Evolutionary conservation across 2,797 vertebrate genomes (phyloP), one percentile per base, ranked within the genome.

Genomic region (Oryzias dopingdopingensis): DNA sequence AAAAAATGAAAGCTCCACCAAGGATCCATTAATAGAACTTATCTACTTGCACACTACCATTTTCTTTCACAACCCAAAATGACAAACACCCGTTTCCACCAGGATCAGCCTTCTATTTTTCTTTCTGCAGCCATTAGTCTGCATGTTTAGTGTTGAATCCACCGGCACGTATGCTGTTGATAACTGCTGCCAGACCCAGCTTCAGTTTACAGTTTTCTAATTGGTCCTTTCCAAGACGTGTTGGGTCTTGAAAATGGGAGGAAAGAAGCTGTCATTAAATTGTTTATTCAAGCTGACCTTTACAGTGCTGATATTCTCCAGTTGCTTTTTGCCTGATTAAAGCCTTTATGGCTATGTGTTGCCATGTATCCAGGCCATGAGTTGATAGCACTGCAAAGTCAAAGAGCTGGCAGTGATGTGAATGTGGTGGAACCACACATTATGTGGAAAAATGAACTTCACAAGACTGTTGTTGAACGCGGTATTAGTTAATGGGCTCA

Each of bases 371-470:
- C 17, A 75, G 67, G 52, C 65, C 73, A 61, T 48, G 59, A 53
- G n/a, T 76, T 80, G 63, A 83, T 52, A 44, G 65, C 70, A 48
- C 73, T 67, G 52, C 67, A 67, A 70, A 82, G 58, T 56, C 68
- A 52, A 59, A 49, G 61, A 62, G 70, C 68, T 82, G 81, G 80
- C 74, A 77, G 29, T 13, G n/a, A 54, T 42, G 65, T 52, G 55
- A 68, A 70, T 79, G 71, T 66, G 64, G 67, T 56, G 62, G 66
- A 67, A 74, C 81, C 71, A 47, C 59, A 74, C 54, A 83, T 90
- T 81, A 90, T 91, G 76, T 90, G 87, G 82, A 90, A 56, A 90
- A 90, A 67, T 6, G 0, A 22, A 5, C 37, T 42, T 91, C 90
- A 89, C 56, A 40, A 80, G 78, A 62, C 59, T 14, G 24, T 81